Percentiles rank a stretch among this genome's conserved stretches.
Conservation (phyloP, 2,113 vertebrate species). For the Isichthys henryi region DNA sequence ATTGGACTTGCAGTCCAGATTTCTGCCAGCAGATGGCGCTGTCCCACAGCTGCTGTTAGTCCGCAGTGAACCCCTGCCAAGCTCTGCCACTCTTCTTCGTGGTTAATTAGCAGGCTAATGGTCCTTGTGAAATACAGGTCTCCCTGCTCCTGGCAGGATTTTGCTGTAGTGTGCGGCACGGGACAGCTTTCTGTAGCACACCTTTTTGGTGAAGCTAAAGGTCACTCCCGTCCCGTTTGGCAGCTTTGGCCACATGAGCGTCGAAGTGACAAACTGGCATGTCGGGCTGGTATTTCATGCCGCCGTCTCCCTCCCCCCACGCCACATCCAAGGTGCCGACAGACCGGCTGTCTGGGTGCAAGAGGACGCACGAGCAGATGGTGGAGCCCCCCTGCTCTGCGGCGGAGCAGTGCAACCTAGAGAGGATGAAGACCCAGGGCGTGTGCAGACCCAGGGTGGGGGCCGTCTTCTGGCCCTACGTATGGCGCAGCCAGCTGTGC, state of each 20-base stretch:
- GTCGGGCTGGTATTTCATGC: background rate
- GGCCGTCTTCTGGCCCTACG: conserved; percentile 82
- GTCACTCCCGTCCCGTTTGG: background rate
- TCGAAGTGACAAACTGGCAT: background rate
- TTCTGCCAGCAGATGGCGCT: conserved; percentile 27
- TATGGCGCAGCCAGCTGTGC: conserved; percentile 83
- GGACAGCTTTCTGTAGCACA: background rate
- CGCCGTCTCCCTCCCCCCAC: background rate
- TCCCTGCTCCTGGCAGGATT: conserved; percentile 2
- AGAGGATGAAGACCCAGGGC: conserved; percentile 54
- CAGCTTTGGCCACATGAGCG: background rate
- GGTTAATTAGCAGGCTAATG: conserved; percentile 24
- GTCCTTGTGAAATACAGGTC: conserved; percentile 19
- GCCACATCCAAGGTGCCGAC: conserved; percentile 29
- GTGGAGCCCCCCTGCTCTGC: conserved; percentile 13
- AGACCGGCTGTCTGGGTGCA: conserved; percentile 42
- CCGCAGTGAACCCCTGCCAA: background rate
- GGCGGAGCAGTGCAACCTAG: conserved; percentile 58
- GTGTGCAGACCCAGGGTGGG: conserved; percentile 50
- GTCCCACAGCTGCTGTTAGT: background rate
- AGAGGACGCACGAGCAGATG: conserved; percentile 46
- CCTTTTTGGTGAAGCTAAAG: background rate
- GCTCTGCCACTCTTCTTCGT: background rate
- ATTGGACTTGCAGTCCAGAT: background rate
- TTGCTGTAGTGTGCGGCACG: background rate